Evolutionary conservation across 2,113 vertebrate genomes (phyloP).

Genomic region (Mesoclemmys tuberculata): DNA sequence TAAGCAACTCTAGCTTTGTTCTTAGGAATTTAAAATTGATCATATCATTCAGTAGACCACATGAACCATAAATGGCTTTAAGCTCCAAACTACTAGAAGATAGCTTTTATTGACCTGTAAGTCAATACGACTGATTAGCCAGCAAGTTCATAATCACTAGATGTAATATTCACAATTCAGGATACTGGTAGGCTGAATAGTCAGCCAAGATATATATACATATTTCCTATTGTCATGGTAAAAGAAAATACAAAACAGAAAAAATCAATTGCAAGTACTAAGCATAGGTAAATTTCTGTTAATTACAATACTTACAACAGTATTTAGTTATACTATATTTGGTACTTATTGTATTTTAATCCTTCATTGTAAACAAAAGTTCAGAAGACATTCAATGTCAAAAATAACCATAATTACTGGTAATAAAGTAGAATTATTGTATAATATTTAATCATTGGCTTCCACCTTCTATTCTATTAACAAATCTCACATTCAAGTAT

Average conservation of each 20-base stretch:
- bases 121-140: conserved; percentile 61
- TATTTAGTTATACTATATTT: neutral
- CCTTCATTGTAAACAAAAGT: neutral
- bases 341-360: accelerated
- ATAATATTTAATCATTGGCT: neutral
- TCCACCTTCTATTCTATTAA: neutral
- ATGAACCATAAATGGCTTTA: conserved; percentile 13
- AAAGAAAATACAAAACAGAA: neutral
- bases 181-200: neutral
- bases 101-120: conserved; percentile 42
- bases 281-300: neutral
- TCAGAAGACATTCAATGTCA: neutral
- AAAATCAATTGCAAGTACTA: neutral
- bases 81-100: conserved; percentile 17
- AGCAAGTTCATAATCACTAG: conserved; percentile 65
- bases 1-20: neutral
- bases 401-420: neutral
- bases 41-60: neutral
- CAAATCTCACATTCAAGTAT: accelerated
- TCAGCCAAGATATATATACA: conserved; percentile 2
- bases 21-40: neutral
- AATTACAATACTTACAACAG: neutral
- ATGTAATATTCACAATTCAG: conserved; percentile 51
- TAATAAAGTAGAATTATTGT: accelerated
- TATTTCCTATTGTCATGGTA: neutral